phyloP scores from a whole-genome alignment of 30 jellyfish, hydroid and myxozoan genomes.

The Aurelia aurita region DNA sequence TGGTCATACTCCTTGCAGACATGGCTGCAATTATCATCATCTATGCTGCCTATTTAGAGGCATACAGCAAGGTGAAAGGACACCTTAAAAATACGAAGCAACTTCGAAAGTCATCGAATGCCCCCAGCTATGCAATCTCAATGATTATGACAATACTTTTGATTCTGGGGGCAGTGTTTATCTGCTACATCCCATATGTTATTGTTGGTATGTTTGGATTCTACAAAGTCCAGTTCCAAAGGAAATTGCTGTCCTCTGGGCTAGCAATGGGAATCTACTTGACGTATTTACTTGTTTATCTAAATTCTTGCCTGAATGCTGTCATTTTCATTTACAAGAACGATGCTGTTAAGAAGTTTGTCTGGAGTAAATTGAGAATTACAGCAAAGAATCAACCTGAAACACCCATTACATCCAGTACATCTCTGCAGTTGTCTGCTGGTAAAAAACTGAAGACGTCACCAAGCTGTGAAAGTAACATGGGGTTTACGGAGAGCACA shows the following conservation, averaged over 20 bases:
- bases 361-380: neutral
- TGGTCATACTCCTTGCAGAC: constrained; percentile 41
- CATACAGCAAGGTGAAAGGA: constrained; percentile 16
- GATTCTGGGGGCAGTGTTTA: constrained; percentile 39
- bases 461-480: constrained; percentile 22
- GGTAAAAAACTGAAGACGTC: constrained; percentile 9
- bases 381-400: neutral
- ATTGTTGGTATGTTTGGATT: constrained; percentile 39
- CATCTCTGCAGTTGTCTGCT: constrained; percentile 28
- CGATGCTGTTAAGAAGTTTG: constrained; percentile 29
- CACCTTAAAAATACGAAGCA: constrained; percentile 39
- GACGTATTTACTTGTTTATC: constrained; percentile 40
- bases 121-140: constrained; percentile 30
- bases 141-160: constrained; percentile 49
- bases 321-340: constrained; percentile 47
- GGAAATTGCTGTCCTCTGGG: neutral
- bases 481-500: constrained; percentile 13
- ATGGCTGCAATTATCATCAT: constrained; percentile 28
- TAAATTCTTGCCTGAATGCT: constrained; percentile 53
- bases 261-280: constrained; percentile 12
- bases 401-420: constrained; percentile 14
- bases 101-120: constrained; percentile 14
- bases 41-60: constrained; percentile 40
- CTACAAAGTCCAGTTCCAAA: constrained; percentile 18
- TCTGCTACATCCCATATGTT: constrained; percentile 57